Conservation (phyloP, 2,888 invertebrate species). For the Geotrupes spiniger region DNA sequence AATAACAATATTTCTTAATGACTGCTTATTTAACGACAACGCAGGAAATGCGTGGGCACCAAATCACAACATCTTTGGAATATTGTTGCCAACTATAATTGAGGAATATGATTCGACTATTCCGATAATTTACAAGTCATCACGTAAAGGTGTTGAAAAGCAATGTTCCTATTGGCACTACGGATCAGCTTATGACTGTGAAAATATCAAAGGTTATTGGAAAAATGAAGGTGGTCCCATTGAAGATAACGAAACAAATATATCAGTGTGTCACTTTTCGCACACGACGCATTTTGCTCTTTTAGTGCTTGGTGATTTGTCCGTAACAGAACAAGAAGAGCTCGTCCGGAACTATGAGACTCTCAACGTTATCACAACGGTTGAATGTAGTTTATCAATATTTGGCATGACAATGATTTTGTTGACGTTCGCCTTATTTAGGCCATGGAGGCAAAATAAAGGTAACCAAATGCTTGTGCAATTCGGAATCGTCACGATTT, state of each 20-base stretch:
- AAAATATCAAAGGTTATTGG: slow-evolving; percentile 49
- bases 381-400: slow-evolving; percentile 55
- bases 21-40: slow-evolving; percentile 28
- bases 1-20: slow-evolving; percentile 28
- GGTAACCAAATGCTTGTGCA: slow-evolving; percentile 45
- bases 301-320: slow-evolving; percentile 47
- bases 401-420: slow-evolving; percentile 53
- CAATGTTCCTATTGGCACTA: slow-evolving; percentile 56
- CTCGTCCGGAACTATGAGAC: slow-evolving; percentile 32
- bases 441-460: slow-evolving; percentile 56
- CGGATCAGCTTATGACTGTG: slow-evolving; percentile 26
- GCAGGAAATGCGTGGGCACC: slow-evolving; percentile 4
- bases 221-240: slow-evolving; percentile 51
- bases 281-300: slow-evolving; percentile 62
- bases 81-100: slow-evolving; percentile 57
- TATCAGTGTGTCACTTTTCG: slow-evolving; percentile 54
- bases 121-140: slow-evolving; percentile 54
- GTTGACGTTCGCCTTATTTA: slow-evolving; percentile 56
- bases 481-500: slow-evolving; percentile 37
- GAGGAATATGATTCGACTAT: slow-evolving; percentile 54
- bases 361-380: slow-evolving; percentile 53
- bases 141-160: slow-evolving; percentile 39
- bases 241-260: slow-evolving; percentile 26
- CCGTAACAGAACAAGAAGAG: slow-evolving; percentile 38
- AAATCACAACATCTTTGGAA: slow-evolving; percentile 55